Evolutionary conservation across 1,140 invertebrate species (phyloP).

Genomic region (Eumeta japonica): DNA sequence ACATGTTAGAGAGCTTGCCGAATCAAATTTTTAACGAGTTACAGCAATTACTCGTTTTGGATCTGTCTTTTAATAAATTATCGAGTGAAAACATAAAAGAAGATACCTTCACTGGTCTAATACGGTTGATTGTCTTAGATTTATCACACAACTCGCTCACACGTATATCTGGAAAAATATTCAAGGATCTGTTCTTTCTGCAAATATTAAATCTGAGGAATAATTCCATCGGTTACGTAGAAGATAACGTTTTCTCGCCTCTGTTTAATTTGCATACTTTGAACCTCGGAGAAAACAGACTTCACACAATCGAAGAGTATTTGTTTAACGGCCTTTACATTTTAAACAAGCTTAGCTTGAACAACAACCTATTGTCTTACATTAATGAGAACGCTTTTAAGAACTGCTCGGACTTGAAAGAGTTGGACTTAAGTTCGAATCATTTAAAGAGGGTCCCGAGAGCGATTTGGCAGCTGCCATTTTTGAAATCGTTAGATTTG

Average conservation of each 20-base stretch:
- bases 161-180: slow-evolving; percentile 66
- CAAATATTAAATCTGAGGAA: slow-evolving; percentile 79
- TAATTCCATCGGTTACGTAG: slow-evolving; percentile 74
- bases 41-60: slow-evolving; percentile 67
- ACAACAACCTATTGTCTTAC: slow-evolving; percentile 73
- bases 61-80: slow-evolving; percentile 72
- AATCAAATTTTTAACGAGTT: slow-evolving; percentile 67
- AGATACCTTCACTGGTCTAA: slow-evolving; percentile 68
- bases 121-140: slow-evolving; percentile 68
- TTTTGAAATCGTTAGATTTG: slow-evolving; percentile 76
- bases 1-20: slow-evolving; percentile 70
- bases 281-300: slow-evolving; percentile 73
- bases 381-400: slow-evolving; percentile 76
- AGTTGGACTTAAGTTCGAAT: slow-evolving; percentile 82
- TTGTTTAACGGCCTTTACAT: slow-evolving; percentile 80
- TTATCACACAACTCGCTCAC: slow-evolving; percentile 68
- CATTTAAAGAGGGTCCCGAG: slow-evolving; percentile 70
- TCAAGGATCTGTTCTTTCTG: slow-evolving; percentile 78
- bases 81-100: slow-evolving; percentile 67
- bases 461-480: slow-evolving; percentile 72
- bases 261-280: slow-evolving; percentile 82
- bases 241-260: slow-evolving; percentile 75
- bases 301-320: slow-evolving; percentile 70
- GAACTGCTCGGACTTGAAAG: slow-evolving; percentile 77
- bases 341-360: slow-evolving; percentile 74